Base-by-base conservation (phyloP, 2,113 vertebrate genomes). In the Aphyosemion australe region DNA sequence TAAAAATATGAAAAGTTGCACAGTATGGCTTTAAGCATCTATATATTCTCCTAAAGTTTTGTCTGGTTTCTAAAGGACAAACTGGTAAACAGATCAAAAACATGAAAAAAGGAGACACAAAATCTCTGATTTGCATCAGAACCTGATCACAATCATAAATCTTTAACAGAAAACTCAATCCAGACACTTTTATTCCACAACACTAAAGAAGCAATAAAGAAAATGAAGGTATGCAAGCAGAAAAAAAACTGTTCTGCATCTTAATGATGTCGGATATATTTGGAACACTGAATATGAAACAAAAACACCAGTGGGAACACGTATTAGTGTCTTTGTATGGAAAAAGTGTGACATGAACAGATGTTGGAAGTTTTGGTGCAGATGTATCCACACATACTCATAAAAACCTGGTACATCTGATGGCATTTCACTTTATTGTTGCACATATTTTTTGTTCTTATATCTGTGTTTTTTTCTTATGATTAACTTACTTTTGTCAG, bases 211-310 rank as follows among this genome's bases (percentile, higher is more conserved):
- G n/a, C 47, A 73, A 70, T 61, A 64, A 69, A 49, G 59, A 75
- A 14, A 47, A 56, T 0, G n/a, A 54, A 48, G 50, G 61, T 65
- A 70, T 68, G n/a, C n/a, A n/a, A n/a, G n/a, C n/a, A n/a, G n/a
- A 47, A 62, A 47, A 58, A 67, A 46, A 63, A n/a, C 26, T 20
- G 46, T 49, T 53, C 55, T 67, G 64, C 60, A 74, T 82, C n/a
- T 55, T 65, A 80, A 80, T 65, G 59, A 84, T 56, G 75, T 32
- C 57, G 55, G 69, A 9, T 0, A 74, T 70, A 66, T 61, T 50
- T 64, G 45, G 42, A 62, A 74, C 68, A 74, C 8, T 42, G 56
- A 63, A 60, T 64, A 49, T 53, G 46, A 16, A 60, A 46, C 7
- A 32, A 52, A 67, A 72, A 74, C 13, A 80, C 63, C 39, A 39